Evolutionary conservation across 2,113 vertebrate species (phyloP), one percentile per base, ranked within the genome.

Genomic region (Nothobranchius furzeri): DNA sequence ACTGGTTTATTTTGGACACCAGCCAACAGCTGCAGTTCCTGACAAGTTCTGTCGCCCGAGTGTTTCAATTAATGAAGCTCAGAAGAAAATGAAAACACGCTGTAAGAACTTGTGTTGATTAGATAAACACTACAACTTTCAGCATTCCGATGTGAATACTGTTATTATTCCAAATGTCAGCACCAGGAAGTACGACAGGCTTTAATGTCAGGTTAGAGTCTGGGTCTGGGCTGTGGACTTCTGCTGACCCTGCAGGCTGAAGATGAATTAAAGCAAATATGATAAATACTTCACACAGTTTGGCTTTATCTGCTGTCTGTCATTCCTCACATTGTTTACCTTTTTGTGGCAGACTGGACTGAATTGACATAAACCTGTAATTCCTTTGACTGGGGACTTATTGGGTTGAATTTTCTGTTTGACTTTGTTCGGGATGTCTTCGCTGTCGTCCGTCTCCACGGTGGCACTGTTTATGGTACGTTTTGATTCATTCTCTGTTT

Each of bases 21-120:
- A 55, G 83, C 87, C 87, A 90, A 56, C 77, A 78, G 82, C 82
- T 79, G 74, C 59, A 51, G 58, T 59, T 59, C 73, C 65, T 82
- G 76, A 87, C 77, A 73, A 64, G 63, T 35, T 40, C 60, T 55
- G 70, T 89, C 67, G 10, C 66, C 75, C 60, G 52, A 62, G 54
- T 46, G 63, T 64, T 85, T 64, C 59, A 63, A 9, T 83, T 72
- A 83, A 71, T 82, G 30, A 74, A 73, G 47, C 54, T 75, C 52
- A 25, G 25, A 66, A 58, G 50, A 50, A 70, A 57, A 81, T 79
- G 66, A 75, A 67, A 85, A 73, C 74, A 0, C 49, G 45, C 17
- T 25, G 4, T 14, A 7, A 45, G 13, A 6, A 13, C 59, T 20
- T n/a, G 52, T 63, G 65, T 35, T 13, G 53, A 48, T 70, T 65